phyloP scores from a whole-genome alignment of 1,140 invertebrate species.

The Drosophila bifasciata region DNA sequence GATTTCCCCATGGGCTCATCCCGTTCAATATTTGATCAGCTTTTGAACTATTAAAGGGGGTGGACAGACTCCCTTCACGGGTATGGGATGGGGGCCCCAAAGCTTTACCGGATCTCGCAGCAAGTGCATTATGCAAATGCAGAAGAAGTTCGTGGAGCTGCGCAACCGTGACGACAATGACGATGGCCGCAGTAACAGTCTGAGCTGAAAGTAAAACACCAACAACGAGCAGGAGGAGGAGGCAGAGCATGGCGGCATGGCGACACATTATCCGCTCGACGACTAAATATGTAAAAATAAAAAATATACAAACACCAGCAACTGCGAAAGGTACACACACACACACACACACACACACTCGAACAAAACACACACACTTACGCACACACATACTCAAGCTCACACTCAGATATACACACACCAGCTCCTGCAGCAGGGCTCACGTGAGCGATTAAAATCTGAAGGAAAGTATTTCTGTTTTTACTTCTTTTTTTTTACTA shows the following conservation, averaged over 20 bases:
- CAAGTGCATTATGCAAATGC: slow-evolving; percentile 57
- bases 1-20: neutral
- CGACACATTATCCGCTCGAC: slow-evolving; percentile 72
- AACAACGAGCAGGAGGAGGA: slow-evolving; percentile 34
- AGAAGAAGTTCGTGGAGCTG: slow-evolving; percentile 42
- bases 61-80: neutral
- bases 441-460: slow-evolving; percentile 83
- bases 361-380: slow-evolving; percentile 10
- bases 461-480: slow-evolving; percentile 79
- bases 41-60: neutral
- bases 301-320: slow-evolving; percentile 30
- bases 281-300: slow-evolving; percentile 63
- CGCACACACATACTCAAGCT: slow-evolving; percentile 13
- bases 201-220: slow-evolving; percentile 24
- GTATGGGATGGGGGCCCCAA: neutral
- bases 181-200: slow-evolving; percentile 14
- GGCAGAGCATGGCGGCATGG: slow-evolving; percentile 53
- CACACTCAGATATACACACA: slow-evolving; percentile 3
- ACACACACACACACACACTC: slow-evolving; percentile 13
- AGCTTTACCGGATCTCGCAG: neutral
- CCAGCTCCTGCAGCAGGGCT: slow-evolving; percentile 48
- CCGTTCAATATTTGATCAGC: slow-evolving; percentile 4
- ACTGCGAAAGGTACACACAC: slow-evolving; percentile 19
- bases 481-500: slow-evolving; percentile 15
- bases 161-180: slow-evolving; percentile 49